Base-by-base conservation (phyloP, 2,797 vertebrate species). In the Paedocypris micromegethes region DNA sequence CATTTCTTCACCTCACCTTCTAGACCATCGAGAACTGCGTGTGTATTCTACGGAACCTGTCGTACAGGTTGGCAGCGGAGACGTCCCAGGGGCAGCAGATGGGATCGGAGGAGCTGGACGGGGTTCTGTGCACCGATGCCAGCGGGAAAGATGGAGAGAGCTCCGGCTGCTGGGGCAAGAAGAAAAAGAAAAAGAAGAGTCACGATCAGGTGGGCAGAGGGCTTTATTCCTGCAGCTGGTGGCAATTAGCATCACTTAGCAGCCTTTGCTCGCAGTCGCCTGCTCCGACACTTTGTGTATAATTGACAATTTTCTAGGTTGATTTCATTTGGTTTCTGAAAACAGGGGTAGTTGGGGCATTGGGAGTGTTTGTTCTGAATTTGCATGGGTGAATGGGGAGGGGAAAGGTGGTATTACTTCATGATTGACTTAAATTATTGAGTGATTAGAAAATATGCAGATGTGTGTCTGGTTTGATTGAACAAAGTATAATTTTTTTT, bases 151-250 rank as follows among this genome's bases (percentile, higher is more conserved):
- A 99, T 0, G 55, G 90, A 0, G 95, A 98, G 86, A 98, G 95
- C 81, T 98, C 96, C 0, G 95, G 96, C 50, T 99, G 96, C 83
- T 98, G 96, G 96, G 96, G 96, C 64, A 98, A 98, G 86, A 98
- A 98, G 83, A 98, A 98, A 89, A 99, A 98, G 93, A 98, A 98
- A 86, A 99, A 98, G 95, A 98, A 98, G 90, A 92, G 93, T 4
- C 94, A 97, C 67, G 95, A 98, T 81, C 96, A 99, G 95, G 96
- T 98, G 87, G 87, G 83, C 9, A 58, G 61, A 48, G 55, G 65
- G 48, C 56, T 64, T 64, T 64, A 76, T 75, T 57, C 79, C 80
- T 80, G 64, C 84, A 86, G 83, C 86, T 90, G 88, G 62, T 38
- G 81, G 78, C 51, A 50, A 78, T 87, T 83, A 84, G 23, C 50